Percentiles rank a stretch among this genome's conserved stretches.
phyloP scores from a whole-genome alignment of 2,888 invertebrate species.

The Bombylius discolor region DNA sequence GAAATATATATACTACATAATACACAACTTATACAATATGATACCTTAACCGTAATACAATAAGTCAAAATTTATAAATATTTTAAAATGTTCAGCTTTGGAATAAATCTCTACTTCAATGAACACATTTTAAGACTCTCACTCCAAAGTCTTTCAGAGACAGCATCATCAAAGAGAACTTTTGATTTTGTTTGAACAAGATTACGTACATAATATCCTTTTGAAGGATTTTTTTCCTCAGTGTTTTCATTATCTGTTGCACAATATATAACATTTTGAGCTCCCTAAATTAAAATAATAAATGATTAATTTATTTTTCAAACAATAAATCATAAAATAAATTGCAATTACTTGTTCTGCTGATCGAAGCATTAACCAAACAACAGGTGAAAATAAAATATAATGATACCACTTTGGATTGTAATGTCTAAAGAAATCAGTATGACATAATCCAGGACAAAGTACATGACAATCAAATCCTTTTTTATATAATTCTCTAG shows the following conservation, averaged over 20 bases:
- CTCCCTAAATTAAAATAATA: conserved; percentile 45
- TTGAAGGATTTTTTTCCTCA: conserved; percentile 35
- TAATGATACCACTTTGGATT: conserved; percentile 56
- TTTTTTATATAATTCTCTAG: conserved; percentile 47
- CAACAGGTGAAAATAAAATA: conserved; percentile 54
- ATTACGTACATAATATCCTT: conserved; percentile 64
- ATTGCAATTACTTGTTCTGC: conserved; percentile 49
- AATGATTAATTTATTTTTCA: neutral
- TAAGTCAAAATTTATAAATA: too few relatives aligned
- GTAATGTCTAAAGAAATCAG: conserved; percentile 54
- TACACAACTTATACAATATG: too few relatives aligned
- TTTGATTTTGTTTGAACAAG: conserved; percentile 51
- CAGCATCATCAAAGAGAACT: conserved; percentile 46
- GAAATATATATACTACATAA: too few relatives aligned
- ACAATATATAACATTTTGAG: conserved; percentile 65
- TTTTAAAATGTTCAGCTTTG: neutral
- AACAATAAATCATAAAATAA: neutral
- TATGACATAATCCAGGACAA: conserved; percentile 49
- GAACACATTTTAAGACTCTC: conserved; percentile 45
- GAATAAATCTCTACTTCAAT: neutral
- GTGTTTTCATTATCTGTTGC: conserved; percentile 45
- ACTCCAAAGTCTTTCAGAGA: conserved; percentile 56
- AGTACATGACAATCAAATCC: conserved; percentile 53
- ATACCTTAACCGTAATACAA: too few relatives aligned
- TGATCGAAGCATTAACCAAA: conserved; percentile 56